Percentiles rank a stretch among this genome's conserved stretches.
phyloP scores from a whole-genome alignment of 2,113 vertebrate species.

The Xenopus borealis region DNA sequence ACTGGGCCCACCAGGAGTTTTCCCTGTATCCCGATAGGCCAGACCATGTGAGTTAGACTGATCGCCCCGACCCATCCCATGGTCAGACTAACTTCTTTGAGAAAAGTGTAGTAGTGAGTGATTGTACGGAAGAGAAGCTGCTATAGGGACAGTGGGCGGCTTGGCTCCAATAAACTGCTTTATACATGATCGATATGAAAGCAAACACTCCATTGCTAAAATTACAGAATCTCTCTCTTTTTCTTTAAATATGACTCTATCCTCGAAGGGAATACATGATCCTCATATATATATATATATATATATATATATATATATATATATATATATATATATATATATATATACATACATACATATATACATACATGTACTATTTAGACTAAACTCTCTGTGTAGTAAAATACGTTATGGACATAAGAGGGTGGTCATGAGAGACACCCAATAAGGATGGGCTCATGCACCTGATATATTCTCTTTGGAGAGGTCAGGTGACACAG shows the following conservation, averaged over 20 bases:
- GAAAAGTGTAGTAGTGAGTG: neutral
- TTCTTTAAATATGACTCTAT: conserved; percentile 73
- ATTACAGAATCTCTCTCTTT: conserved; percentile 65
- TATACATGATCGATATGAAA: conserved; percentile 59
- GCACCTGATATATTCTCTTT: conserved; percentile 50
- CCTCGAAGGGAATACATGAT: conserved; percentile 67
- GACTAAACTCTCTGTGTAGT: conserved; percentile 75
- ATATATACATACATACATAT: conserved; percentile 72
- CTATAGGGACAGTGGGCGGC: too few species aligned
- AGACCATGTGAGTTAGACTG: too few species aligned
- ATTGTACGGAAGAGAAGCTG: neutral
- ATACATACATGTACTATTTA: conserved; percentile 71
- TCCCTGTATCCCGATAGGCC: too few species aligned
- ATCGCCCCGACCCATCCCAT: too few species aligned
- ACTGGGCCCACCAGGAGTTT: too few species aligned
- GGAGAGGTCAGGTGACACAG: conserved; percentile 42
- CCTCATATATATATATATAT: conserved; percentile 64
- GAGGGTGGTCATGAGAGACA: conserved; percentile 64
- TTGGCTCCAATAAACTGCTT: conserved; percentile 35
- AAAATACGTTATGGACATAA: conserved; percentile 67
- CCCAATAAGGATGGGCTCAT: conserved; percentile 51
- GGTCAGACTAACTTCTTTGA: too few species aligned
- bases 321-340: conserved; percentile 66
- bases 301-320: conserved; percentile 68
- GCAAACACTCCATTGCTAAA: conserved; percentile 71